Base-by-base conservation (phyloP, 2,113 vertebrate genomes). In the Takifugu bimaculatus region DNA sequence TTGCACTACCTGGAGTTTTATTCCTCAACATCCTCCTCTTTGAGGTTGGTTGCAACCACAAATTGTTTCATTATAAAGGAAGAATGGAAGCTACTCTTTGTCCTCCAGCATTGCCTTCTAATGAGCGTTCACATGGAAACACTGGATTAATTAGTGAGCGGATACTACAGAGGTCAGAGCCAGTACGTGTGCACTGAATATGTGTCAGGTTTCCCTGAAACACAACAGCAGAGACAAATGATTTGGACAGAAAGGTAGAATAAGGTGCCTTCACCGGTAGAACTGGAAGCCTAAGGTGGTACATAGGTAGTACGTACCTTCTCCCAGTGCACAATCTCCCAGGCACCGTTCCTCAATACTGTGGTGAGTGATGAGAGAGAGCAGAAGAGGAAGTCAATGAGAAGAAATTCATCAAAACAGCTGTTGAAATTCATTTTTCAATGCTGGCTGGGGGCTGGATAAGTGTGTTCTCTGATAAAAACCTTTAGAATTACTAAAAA, bases 281-380 rank as follows among this genome's bases (percentile, higher is more conserved):
- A 64, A 47, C 39, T 49, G 26, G 48, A 57, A 35, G 47, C 45
- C 58, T 27, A 39, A 39, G 35, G 35, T 27, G 50, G 11, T 45
- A 20, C 43, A 45, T 1, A 42, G 26, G 62, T 39, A 27, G 26
- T 54, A 65, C 80, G 73, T 92, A 99, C 97, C 95, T 99, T 99
- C 88, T 97, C 94, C 97, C 97, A 99, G 87, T 98, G 95, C 75
- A 98, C 95, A 77, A 98, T 97, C 89, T 98, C 96, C 97, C 97
- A 98, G 64, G 96, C 94, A 77, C 97, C 95, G 66, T 98, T 99
- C 82, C 97, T 91, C 80, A 99, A 73, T 20, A 99, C 96, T 99
- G 81, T 42, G 15, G 2, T 13, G 44, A 77, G 63, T 44, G 59
- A 75, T 70, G 55, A 65, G 1, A 57, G 63, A 47, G 12, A 58